Evolutionary conservation across 2,113 vertebrate species (phyloP), one percentile per base, ranked within the genome.

Genomic region (Pygoscelis antarcticus): DNA sequence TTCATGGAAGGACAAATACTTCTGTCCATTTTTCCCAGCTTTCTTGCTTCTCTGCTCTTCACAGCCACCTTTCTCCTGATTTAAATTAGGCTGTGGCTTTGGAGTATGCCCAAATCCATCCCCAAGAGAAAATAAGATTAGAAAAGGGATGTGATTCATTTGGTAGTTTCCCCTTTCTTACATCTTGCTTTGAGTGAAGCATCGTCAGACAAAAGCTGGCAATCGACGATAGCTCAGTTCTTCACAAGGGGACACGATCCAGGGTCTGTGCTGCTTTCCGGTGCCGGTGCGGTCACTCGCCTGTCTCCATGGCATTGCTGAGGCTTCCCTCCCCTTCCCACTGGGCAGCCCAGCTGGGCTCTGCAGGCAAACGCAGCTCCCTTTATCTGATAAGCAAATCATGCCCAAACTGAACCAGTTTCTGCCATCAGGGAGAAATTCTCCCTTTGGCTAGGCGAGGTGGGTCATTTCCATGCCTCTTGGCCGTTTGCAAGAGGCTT

Each of bases 121-220:
- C 95, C 96, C 96, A 58, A 61, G 96, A 96, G 97, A 96, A 97
- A 97, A 96, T 76, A 92, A 81, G 92, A 95, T 96, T 95, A 96
- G 93, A 78, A 83, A 96, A 93, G 95, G 96, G 96, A 97, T 95
- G 96, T 96, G 96, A 97, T 96, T 97, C 83, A 96, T 97, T 97
- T 96, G 68, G 83, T 94, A 91, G 62, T 66, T 96, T 96, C 83
- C 92, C 93, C 72, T 91, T 88, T 87, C 51, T 60, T 77, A 58
- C 38, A 83, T 86, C 52, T 87, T 75, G 49, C 80, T 79, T 69
- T 5, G 13, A 92, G 93, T 18, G 46, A 84, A 85, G 92, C 86
- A 84, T 55, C 25, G 2, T 13, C 38, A 60, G 69, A 42, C 2
- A 10, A 83, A 83, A 90, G 34, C 74, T 88, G 71, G 78, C 49